Evolutionary conservation across 2,113 vertebrate species (phyloP), one percentile per base, ranked within the genome.

Genomic region (Struthio camelus): DNA sequence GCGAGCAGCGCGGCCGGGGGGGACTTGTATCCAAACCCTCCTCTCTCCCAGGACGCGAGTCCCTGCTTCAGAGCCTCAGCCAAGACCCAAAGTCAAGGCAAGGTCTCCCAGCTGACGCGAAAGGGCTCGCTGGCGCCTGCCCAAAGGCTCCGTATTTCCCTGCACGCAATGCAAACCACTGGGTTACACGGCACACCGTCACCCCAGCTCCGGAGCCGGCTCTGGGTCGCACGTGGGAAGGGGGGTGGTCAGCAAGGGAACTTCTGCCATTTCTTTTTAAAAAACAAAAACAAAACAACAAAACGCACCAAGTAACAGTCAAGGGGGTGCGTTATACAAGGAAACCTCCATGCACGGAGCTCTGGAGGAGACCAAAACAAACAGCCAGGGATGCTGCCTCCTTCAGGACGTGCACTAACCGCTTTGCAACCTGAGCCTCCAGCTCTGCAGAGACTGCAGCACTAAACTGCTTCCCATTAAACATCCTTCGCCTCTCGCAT

Each of bases 1-100:
- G 36, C 1, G 13, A 86, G 61, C 2, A 15, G 19, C 58, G n/a
- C 0, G 0, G 72, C 23, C 0, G 7, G 24, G 44, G 7, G 24
- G 44, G 22, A 40, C 58, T 59, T 4, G 4, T 16, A n/a, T 25
- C 40, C 34, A 32, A 69, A 32, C 0, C 0, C 65, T 62, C 36
- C 59, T 36, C 66, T 59, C 19, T 20, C 14, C 10, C 27, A 62
- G 64, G 38, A 38, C 38, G 4, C 1, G 0, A 38, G n/a, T 6
- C 32, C 23, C 3, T 71, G 44, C 38, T 32, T 2, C 4, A 14
- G 28, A 8, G 51, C 18, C 24, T 44, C 44, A 10, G 24, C 14
- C 8, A 23, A 10, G 54, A 75, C 71, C 19, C 71, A 42, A 56
- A 75, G 71, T 22, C 36, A 38, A 48, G 54, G 23, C n/a, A 36